Conservation (phyloP, 2,113 vertebrate species). For the Perca schrenkii region DNA sequence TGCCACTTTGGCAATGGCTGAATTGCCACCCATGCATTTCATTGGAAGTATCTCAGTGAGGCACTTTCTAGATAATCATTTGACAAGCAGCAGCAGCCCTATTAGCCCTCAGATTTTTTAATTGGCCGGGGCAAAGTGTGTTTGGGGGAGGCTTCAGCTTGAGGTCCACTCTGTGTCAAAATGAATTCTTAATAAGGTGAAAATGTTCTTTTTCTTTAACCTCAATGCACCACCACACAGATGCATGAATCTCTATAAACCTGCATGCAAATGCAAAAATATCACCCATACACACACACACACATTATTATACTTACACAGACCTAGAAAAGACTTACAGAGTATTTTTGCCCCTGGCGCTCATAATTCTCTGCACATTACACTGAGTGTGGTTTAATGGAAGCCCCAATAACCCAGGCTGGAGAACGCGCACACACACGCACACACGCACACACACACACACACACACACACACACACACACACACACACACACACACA, state of each 20-base stretch:
- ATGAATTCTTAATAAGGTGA: slow-evolving; percentile 49
- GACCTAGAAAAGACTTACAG: slow-evolving; percentile 55
- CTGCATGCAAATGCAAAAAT: not conserved
- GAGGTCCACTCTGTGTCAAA: slow-evolving; percentile 20
- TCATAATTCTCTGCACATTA: slow-evolving; percentile 83
- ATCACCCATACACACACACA: slow-evolving; percentile 9
- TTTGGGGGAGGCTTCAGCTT: not conserved
- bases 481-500: slow-evolving; percentile 22
- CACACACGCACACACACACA: slow-evolving; percentile 55
- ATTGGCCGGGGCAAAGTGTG: slow-evolving; percentile 56
- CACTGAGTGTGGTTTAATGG: slow-evolving; percentile 80
- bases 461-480: no score
- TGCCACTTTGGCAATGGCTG: slow-evolving; percentile 23
- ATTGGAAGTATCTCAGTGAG: slow-evolving; percentile 25
- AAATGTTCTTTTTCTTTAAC: slow-evolving; percentile 20
- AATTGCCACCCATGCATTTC: slow-evolving; percentile 42
- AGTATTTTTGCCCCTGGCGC: slow-evolving; percentile 62
- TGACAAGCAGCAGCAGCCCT: slow-evolving; percentile 49
- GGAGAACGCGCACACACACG: slow-evolving; percentile 28
- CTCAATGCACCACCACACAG: not conserved
- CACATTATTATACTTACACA: slow-evolving; percentile 53
- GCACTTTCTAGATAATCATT: slow-evolving; percentile 49
- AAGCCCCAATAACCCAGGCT: slow-evolving; percentile 74
- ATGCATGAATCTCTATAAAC: slow-evolving; percentile 22
- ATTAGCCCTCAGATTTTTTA: slow-evolving; percentile 62